These are phyloP conservation scores for Oncopodura yosiiana DNA, from an alignment of 1,140 invertebrate species.

Conservation along the genomic window DNA sequence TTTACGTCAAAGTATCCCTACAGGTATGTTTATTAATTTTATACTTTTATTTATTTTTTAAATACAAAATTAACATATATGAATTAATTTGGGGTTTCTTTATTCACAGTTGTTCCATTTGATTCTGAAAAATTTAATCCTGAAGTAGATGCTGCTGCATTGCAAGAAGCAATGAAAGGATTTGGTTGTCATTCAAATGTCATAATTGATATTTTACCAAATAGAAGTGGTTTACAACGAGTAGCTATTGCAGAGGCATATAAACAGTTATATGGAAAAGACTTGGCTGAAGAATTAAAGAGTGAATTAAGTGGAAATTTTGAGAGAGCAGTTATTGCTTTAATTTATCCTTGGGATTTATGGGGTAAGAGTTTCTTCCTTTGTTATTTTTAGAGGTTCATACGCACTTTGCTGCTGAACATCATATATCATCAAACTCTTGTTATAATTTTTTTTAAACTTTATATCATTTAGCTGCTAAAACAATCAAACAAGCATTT, in stretches of 20 bases:
- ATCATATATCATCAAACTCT: too few species aligned
- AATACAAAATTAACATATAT: too few species aligned
- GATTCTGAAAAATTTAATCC: conserved; percentile 78
- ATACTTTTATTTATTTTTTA: too few species aligned
- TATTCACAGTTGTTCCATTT: too few species aligned
- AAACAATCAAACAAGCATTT: conserved; percentile 45
- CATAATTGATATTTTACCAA: conserved; percentile 80
- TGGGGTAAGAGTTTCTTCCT: too few species aligned
- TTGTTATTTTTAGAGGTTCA: too few species aligned
- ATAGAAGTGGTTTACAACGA: conserved; percentile 77
- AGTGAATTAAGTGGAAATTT: conserved; percentile 48
- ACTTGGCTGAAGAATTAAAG: conserved; percentile 64
- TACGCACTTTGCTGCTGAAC: too few species aligned
- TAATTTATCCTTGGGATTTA: conserved; percentile 47
- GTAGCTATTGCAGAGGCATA: conserved; percentile 80
- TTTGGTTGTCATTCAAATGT: conserved; percentile 83
- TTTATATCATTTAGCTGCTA: conserved; percentile 45
- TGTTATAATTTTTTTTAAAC: too few species aligned
- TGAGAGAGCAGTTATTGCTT: conserved; percentile 46
- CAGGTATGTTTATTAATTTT: too few species aligned
- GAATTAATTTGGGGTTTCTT: too few species aligned
- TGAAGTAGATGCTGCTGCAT: conserved; percentile 70
- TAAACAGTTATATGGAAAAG: conserved; percentile 89
- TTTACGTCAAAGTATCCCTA: too few species aligned
- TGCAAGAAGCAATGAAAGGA: conserved; percentile 93